phyloP scores from a whole-genome alignment of 2,888 invertebrate genomes.

The Aspidiotus rigidus region DNA sequence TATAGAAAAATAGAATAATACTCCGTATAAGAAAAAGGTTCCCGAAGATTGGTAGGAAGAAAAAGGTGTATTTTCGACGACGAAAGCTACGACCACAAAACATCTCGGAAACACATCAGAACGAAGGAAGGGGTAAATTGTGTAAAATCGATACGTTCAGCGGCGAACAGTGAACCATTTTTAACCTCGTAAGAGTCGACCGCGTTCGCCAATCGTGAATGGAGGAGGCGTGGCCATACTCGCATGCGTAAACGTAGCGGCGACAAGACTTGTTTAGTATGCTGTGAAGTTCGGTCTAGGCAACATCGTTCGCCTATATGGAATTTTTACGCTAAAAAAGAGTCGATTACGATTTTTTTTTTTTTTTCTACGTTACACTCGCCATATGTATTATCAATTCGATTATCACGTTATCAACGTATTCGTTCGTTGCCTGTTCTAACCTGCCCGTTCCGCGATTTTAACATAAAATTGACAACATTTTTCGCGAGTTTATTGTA shows the following conservation, averaged over 20 bases:
- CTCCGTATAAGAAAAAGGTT: conserved; percentile 3
- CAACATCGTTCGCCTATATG: not conserved
- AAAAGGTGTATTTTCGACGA: conserved; percentile 9
- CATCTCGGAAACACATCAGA: not conserved
- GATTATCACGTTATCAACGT: too few relatives aligned
- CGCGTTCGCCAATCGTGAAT: conserved; percentile 2
- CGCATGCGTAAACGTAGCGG: conserved; percentile 19
- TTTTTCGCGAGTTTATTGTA: conserved; percentile 5
- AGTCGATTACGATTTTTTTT: conserved; percentile 2
- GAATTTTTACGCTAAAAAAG: not conserved
- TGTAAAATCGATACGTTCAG: conserved; percentile 12
- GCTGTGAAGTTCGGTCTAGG: conserved; percentile 14
- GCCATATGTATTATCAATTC: too few relatives aligned
- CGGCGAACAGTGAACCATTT: conserved; percentile 15
- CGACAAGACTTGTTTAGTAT: conserved; percentile 3
- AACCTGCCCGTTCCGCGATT: not conserved
- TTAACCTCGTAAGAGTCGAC: not conserved
- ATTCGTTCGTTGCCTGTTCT: not conserved
- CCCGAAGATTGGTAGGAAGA: conserved; percentile 10
- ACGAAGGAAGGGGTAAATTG: not conserved
- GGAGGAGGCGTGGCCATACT: not conserved
- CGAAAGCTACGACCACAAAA: conserved; percentile 1
- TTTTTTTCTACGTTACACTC: not conserved
- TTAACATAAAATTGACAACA: not conserved
- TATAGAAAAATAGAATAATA: not conserved